Evolutionary conservation across 2,888 invertebrate species (phyloP).

Genomic region (Branchellion lobata): DNA sequence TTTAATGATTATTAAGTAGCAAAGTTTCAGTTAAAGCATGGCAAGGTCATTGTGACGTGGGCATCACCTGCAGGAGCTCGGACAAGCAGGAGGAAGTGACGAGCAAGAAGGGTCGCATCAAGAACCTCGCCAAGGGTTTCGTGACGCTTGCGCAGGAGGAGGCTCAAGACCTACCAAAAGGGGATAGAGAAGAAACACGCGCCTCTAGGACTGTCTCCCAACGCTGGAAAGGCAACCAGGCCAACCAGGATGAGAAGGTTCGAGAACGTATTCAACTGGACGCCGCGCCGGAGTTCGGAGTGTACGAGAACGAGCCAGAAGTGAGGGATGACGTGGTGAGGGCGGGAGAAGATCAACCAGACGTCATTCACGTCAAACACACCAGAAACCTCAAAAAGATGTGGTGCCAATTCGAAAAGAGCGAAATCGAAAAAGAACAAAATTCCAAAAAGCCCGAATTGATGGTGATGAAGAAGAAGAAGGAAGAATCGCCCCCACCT

Average conservation of each 20-base stretch:
- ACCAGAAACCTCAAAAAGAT: constrained; percentile 46
- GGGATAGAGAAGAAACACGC: not conserved
- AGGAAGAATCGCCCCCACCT: constrained; percentile 42
- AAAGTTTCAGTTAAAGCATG: too few species aligned
- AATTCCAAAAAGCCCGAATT: constrained; percentile 38
- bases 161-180: not conserved
- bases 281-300: constrained; percentile 41
- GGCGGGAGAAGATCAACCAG: constrained; percentile 45
- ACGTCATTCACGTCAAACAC: constrained; percentile 45
- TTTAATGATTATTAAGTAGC: too few species aligned
- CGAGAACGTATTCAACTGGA: constrained; percentile 38
- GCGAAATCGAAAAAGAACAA: constrained; percentile 40
- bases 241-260: not conserved
- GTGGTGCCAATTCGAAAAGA: constrained; percentile 48
- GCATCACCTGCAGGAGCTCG: constrained; percentile 28
- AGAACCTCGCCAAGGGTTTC: constrained; percentile 44
- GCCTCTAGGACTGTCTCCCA: constrained; percentile 20
- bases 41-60: too few species aligned
- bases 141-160: not conserved
- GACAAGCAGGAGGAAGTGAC: constrained; percentile 45
- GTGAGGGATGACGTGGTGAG: constrained; percentile 43
- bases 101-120: constrained; percentile 42
- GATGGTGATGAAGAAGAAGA: constrained; percentile 40
- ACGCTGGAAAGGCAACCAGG: constrained; percentile 33
- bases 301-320: constrained; percentile 46